Evolutionary conservation across 2,797 vertebrate genomes (phyloP).

Genomic region (Gallinago nigripennis): DNA sequence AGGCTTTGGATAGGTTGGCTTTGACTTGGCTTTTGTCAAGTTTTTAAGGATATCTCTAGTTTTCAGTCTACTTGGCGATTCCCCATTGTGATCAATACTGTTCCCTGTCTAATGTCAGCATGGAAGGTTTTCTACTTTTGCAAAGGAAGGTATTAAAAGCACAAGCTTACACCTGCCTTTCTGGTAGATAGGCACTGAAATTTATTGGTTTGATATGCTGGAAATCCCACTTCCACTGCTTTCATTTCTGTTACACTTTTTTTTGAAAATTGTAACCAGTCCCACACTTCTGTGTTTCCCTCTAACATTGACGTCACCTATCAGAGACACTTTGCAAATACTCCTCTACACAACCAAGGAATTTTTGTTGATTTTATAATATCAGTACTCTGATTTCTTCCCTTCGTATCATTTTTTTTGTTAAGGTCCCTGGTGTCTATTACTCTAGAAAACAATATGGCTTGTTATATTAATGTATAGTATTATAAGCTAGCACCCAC

Average conservation of each 20-base stretch:
- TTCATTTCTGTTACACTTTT: background rate
- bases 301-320: background rate
- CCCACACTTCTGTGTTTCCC: background rate
- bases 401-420: background rate
- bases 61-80: background rate
- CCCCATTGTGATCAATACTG: background rate
- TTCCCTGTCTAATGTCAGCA: background rate
- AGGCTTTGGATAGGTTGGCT: background rate
- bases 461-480: background rate
- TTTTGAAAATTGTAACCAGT: background rate
- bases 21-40: background rate
- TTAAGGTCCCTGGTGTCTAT: background rate
- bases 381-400: background rate
- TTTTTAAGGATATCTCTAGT: background rate
- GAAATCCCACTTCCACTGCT: background rate
- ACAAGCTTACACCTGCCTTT: background rate
- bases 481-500: background rate
- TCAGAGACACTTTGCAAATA: background rate
- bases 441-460: background rate
- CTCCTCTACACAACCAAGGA: background rate
- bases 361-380: background rate
- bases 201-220: rapidly evolving
- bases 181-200: background rate
- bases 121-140: background rate
- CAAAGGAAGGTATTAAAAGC: background rate